A percentile compares a stretch with the other conserved stretches of the same genome.
These are phyloP conservation scores for Boloria euphrosyne DNA, from an alignment of 2,888 invertebrate species.

Conservation along the genomic window DNA sequence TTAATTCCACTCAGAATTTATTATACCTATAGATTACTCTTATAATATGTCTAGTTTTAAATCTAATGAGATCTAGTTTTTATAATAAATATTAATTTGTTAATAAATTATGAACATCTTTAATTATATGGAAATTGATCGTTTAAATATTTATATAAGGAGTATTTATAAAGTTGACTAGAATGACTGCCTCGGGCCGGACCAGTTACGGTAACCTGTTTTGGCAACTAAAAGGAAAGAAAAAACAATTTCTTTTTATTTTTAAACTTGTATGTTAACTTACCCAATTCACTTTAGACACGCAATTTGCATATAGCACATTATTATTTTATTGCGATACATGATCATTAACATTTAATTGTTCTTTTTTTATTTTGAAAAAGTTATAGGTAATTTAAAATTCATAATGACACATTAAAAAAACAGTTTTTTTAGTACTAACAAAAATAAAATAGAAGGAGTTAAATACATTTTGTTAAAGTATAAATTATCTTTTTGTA, in stretches of 20 bases:
- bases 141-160: conserved; percentile 64
- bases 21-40: too few relatives aligned
- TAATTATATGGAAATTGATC: too few relatives aligned
- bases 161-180: conserved; percentile 65
- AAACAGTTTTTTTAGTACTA: too few relatives aligned
- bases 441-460: too few relatives aligned
- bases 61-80: background rate
- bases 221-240: conserved; percentile 59
- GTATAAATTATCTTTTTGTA: background rate
- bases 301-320: too few relatives aligned
- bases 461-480: background rate
- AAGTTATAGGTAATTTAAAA: too few relatives aligned
- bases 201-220: conserved; percentile 65
- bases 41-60: too few relatives aligned
- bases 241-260: conserved; percentile 58
- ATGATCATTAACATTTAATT: too few relatives aligned
- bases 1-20: too few relatives aligned
- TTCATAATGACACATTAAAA: too few relatives aligned
- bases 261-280: conserved; percentile 43
- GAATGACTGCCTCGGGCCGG: conserved; percentile 51
- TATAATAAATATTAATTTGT: background rate
- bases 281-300: background rate
- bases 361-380: too few relatives aligned
- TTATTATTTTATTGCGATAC: too few relatives aligned
- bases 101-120: background rate